Percentiles rank a stretch among this genome's conserved stretches.
These are phyloP conservation scores for Reinhardtius hippoglossoides DNA, from an alignment of 2,113 vertebrate genomes.

Conservation along the genomic window DNA sequence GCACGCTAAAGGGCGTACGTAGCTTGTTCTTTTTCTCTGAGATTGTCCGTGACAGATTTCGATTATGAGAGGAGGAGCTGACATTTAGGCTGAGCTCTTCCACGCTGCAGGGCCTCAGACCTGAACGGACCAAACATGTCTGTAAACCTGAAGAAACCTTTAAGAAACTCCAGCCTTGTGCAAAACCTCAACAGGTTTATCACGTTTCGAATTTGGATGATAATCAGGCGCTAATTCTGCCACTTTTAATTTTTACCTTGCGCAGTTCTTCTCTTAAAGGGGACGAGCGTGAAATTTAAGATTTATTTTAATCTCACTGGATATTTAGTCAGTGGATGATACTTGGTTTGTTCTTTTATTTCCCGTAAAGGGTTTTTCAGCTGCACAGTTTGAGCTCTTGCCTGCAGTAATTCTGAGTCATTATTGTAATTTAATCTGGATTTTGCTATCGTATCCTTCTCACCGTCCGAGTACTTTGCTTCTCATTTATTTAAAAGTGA, in stretches of 20 bases:
- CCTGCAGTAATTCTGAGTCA: constrained; percentile 15
- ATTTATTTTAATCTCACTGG: not conserved
- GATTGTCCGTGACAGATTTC: not conserved
- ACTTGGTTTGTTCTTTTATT: not conserved
- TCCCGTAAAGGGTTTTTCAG: not conserved
- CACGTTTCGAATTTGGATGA: too few species aligned
- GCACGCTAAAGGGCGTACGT: not conserved
- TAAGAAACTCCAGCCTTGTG: not conserved
- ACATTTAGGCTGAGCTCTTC: constrained; percentile 38
- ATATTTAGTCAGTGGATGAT: not conserved
- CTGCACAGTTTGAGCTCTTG: not conserved
- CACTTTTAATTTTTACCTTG: too few species aligned
- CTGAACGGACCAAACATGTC: constrained; percentile 7
- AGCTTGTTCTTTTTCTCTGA: not conserved
- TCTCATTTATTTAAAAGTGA: not conserved
- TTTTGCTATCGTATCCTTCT: not conserved
- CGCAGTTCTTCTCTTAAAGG: not conserved
- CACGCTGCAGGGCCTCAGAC: constrained; percentile 41
- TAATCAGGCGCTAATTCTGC: too few species aligned
- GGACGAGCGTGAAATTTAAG: constrained; percentile 1
- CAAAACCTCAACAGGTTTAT: too few species aligned
- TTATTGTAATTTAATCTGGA: constrained; percentile 10
- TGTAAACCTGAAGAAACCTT: not conserved
- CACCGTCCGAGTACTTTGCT: not conserved
- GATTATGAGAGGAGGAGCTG: constrained; percentile 43